A percentile compares a stretch with the other conserved stretches of the same genome.
Conservation (phyloP, 1,140 invertebrate species). For the Nebria ingens region DNA sequence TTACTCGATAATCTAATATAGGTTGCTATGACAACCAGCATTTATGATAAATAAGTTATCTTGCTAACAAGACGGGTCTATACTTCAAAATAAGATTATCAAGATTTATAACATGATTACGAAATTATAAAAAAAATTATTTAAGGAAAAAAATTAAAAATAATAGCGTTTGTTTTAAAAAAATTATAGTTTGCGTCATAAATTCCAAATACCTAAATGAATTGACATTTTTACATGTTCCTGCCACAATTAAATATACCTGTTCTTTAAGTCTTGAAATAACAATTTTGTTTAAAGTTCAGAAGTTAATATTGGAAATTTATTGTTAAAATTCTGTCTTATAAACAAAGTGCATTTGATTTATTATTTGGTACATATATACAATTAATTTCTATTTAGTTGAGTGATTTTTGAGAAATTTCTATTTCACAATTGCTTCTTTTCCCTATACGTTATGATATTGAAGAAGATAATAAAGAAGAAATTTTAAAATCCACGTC, state of each 20-base stretch:
- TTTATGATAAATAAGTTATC: conserved; percentile 1
- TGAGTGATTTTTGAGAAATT: too few relatives aligned
- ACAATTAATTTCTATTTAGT: too few relatives aligned
- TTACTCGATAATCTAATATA: neutral
- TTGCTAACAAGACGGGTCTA: neutral
- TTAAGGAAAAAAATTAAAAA: neutral
- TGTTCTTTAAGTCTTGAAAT: too few relatives aligned
- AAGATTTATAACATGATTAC: neutral
- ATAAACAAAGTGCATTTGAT: too few relatives aligned
- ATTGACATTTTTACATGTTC: neutral
- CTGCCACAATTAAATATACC: too few relatives aligned
- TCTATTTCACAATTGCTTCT: too few relatives aligned
- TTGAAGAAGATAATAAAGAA: too few relatives aligned
- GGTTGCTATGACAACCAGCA: neutral
- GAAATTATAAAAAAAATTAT: neutral
- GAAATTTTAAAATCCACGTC: too few relatives aligned
- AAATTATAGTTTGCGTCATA: neutral
- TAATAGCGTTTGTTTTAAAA: neutral
- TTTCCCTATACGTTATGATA: too few relatives aligned
- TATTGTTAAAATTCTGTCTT: neutral
- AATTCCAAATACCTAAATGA: neutral
- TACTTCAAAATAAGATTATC: neutral
- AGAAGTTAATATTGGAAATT: too few relatives aligned
- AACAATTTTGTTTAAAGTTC: too few relatives aligned
- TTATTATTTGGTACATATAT: too few relatives aligned